A percentile compares a stretch with the other conserved stretches of the same genome.
Conservation (phyloP, 1,140 invertebrate genomes). For the Ceratitis capitata region DNA sequence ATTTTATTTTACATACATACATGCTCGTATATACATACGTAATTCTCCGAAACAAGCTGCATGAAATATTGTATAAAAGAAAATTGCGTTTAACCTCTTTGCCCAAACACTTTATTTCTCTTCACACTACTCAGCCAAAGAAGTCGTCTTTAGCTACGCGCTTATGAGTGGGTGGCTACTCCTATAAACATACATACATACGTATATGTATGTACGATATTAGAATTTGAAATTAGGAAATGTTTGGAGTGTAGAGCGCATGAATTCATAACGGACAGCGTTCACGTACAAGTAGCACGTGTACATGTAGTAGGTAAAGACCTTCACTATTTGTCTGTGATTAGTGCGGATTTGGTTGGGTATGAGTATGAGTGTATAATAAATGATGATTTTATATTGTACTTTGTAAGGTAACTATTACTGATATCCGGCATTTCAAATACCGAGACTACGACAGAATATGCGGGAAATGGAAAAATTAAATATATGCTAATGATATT, state of each 20-base stretch:
- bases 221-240: not conserved
- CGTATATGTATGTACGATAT: not conserved
- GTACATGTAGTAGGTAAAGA: not conserved
- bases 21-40: too few relatives aligned
- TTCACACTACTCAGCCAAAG: not conserved
- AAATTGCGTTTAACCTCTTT: not conserved
- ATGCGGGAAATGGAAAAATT: too few relatives aligned
- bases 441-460: too few relatives aligned
- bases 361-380: not conserved
- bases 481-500: not conserved
- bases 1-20: not conserved
- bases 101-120: not conserved
- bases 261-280: not conserved
- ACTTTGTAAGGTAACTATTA: not conserved
- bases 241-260: not conserved
- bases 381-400: not conserved
- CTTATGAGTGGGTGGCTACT: not conserved
- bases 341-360: not conserved
- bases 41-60: not conserved
- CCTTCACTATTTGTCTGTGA: not conserved
- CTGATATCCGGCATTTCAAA: not conserved
- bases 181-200: not conserved
- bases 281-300: not conserved
- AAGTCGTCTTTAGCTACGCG: too few relatives aligned
- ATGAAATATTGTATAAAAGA: not conserved